phyloP scores from a whole-genome alignment of 2,797 vertebrate genomes.

The Rhinatrema bivittatum region DNA sequence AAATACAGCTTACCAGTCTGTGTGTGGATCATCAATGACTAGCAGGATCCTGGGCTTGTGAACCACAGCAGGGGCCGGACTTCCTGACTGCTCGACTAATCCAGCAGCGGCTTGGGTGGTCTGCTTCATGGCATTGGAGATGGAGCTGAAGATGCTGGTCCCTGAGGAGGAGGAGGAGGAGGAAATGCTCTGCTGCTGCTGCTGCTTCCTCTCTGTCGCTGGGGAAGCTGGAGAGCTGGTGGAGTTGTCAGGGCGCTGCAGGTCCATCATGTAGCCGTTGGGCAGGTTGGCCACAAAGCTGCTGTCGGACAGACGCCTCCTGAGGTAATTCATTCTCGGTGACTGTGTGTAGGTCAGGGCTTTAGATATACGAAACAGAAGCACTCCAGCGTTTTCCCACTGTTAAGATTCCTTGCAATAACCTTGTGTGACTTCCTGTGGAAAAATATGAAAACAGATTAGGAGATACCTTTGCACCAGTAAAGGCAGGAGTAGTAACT shows the following conservation, averaged over 20 bases:
- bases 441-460: too few relatives aligned
- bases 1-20: conserved; percentile 96
- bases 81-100: conserved; percentile 42
- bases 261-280: conserved; percentile 92
- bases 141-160: conserved; percentile 81
- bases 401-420: too few relatives aligned
- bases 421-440: too few relatives aligned
- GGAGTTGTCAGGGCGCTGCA: conserved; percentile 79
- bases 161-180: conserved; percentile 42
- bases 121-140: conserved; percentile 89
- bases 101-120: conserved; percentile 63
- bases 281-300: conserved; percentile 94
- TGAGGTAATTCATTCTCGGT: conserved; percentile 81
- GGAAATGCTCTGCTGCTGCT: conserved; percentile 43
- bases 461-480: too few relatives aligned
- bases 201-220: conserved; percentile 74
- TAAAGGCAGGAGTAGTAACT: too few relatives aligned
- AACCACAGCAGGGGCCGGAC: conserved; percentile 14
- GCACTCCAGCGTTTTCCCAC: too few relatives aligned
- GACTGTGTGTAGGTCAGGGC: not conserved
- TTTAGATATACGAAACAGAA: too few relatives aligned
- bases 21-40: conserved; percentile 83
- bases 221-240: conserved; percentile 79
- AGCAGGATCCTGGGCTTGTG: conserved; percentile 84
- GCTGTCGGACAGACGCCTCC: conserved; percentile 88